These are phyloP conservation scores for Xiphorhynchus elegans DNA, from an alignment of 2,113 vertebrate species.

Conservation along the genomic window DNA sequence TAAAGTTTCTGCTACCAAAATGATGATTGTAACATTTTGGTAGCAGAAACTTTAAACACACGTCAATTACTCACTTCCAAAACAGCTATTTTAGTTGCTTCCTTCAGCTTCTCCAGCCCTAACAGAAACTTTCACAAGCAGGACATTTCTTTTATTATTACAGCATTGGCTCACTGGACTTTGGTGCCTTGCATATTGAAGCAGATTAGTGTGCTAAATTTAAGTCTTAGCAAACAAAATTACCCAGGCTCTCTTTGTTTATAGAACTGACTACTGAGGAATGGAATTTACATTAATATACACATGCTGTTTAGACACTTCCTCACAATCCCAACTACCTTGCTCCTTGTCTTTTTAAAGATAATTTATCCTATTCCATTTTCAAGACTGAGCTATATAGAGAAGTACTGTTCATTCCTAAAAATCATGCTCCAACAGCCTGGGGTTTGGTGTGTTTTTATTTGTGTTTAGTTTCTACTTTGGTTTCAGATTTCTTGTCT, in stretches of 20 bases:
- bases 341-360: neutral
- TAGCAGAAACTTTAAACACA: neutral
- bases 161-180: neutral
- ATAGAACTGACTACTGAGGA: neutral
- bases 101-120: neutral
- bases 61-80: rapidly evolving
- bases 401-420: neutral
- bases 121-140: neutral
- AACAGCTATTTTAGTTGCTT: neutral
- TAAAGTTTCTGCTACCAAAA: neutral
- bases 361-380: neutral
- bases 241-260: neutral
- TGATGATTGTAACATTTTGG: neutral
- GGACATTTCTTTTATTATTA: neutral
- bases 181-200: neutral
- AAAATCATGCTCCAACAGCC: neutral
- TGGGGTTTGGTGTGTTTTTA: neutral
- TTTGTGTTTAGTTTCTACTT: neutral
- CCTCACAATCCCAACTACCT: neutral
- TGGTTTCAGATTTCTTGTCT: neutral
- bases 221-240: neutral
- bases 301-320: neutral
- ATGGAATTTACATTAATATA: neutral
- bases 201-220: neutral
- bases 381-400: neutral